Percentiles rank a stretch among this genome's conserved stretches.
phyloP scores from a whole-genome alignment of 2,797 vertebrate genomes.

The Acrossocheilus wenchowensis region DNA sequence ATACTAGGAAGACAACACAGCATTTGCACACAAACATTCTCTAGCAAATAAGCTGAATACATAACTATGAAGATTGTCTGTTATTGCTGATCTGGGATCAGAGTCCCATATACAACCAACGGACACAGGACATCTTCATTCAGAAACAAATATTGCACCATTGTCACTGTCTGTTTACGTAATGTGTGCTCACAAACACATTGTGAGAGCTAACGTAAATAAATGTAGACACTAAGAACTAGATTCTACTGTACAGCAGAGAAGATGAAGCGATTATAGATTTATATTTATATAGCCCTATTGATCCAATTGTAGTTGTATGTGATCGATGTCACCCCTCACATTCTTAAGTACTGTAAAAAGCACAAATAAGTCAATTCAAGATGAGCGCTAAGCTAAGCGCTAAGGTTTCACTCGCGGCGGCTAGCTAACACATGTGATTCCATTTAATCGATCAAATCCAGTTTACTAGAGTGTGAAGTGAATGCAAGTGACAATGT shows the following conservation, averaged over 20 bases:
- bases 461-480: slow-evolving; percentile 27
- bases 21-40: slow-evolving; percentile 69
- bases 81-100: slow-evolving; percentile 78
- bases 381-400: no score
- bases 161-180: slow-evolving; percentile 83
- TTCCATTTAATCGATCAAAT: slow-evolving; percentile 34
- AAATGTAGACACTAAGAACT: slow-evolving; percentile 57
- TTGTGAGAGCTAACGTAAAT: slow-evolving; percentile 68
- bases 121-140: slow-evolving; percentile 78
- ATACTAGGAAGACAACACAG: slow-evolving; percentile 63
- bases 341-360: no score
- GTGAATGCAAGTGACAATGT: slow-evolving; percentile 23
- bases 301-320: slow-evolving; percentile 61
- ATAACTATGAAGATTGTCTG: slow-evolving; percentile 81
- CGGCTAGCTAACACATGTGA: slow-evolving; percentile 14
- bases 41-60: slow-evolving; percentile 71
- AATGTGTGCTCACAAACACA: slow-evolving; percentile 71
- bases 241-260: slow-evolving; percentile 62
- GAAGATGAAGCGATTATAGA: slow-evolving; percentile 53
- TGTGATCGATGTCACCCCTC: slow-evolving; percentile 48
- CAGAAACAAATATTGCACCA: slow-evolving; percentile 80
- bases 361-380: no score
- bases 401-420: slow-evolving; percentile 11
- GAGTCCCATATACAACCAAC: slow-evolving; percentile 74
- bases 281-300: slow-evolving; percentile 63